Conservation (phyloP, 2,888 invertebrate genomes). For the Isotomurus palustris region DNA sequence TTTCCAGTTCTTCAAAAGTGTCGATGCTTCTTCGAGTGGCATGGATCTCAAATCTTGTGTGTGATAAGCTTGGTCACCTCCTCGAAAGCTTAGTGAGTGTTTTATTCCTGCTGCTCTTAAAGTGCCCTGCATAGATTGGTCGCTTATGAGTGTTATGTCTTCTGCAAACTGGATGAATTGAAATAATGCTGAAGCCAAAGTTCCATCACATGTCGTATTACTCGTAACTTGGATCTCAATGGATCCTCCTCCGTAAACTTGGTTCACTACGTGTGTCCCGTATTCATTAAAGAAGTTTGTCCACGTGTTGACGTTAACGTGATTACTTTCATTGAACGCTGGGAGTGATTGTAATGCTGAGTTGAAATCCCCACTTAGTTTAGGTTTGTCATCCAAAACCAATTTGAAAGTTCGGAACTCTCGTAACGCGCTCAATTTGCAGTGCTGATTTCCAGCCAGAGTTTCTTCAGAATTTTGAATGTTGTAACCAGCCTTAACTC, state of each 20-base stretch:
- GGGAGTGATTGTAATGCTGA: background rate
- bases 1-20: constrained; percentile 27
- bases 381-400: background rate
- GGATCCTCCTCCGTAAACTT: constrained; percentile 2
- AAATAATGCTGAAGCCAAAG: background rate
- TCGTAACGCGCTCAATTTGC: background rate
- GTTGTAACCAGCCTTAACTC: background rate
- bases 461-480: background rate
- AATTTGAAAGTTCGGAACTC: constrained; percentile 6
- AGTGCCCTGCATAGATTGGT: background rate
- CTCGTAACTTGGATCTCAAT: background rate
- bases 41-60: constrained; percentile 16
- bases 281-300: constrained; percentile 14
- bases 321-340: constrained; percentile 8
- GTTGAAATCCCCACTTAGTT: background rate
- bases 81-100: constrained; percentile 15
- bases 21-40: constrained; percentile 13
- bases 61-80: constrained; percentile 23
- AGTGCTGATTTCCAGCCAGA: background rate
- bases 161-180: constrained; percentile 4
- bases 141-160: constrained; percentile 7
- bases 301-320: constrained; percentile 12
- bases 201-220: background rate
- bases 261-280: constrained; percentile 21
- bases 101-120: background rate